phyloP scores from a whole-genome alignment of 2,888 invertebrate species.

The Heliconius erato region DNA sequence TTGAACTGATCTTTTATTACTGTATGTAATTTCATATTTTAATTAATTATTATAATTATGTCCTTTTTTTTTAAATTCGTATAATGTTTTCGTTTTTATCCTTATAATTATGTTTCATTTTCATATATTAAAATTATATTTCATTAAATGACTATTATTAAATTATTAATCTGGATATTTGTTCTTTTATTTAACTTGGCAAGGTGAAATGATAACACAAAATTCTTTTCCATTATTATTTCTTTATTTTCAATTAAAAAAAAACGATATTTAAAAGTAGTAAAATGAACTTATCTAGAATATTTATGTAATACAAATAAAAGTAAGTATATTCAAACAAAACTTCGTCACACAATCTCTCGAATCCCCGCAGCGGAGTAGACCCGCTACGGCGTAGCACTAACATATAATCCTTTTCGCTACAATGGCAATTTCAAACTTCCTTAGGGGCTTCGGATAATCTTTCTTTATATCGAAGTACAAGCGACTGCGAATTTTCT shows the following conservation, averaged over 20 bases:
- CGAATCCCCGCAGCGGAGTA: slow-evolving; percentile 70
- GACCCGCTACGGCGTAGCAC: slow-evolving; percentile 83
- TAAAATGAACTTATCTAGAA: slow-evolving; percentile 53
- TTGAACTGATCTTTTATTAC: slow-evolving; percentile 70
- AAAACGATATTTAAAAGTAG: slow-evolving; percentile 43
- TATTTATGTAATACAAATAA: slow-evolving; percentile 25
- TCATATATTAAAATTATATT: not conserved
- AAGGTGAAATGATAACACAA: not conserved
- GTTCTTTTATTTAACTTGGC: no score
- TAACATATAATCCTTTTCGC: slow-evolving; percentile 87
- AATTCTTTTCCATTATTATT: not conserved
- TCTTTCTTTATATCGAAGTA: slow-evolving; percentile 86
- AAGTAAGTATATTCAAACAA: slow-evolving; percentile 52
- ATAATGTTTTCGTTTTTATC: no score
- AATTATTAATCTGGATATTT: not conserved
- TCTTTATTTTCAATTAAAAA: not conserved
- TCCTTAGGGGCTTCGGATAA: slow-evolving; percentile 87
- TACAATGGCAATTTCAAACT: slow-evolving; percentile 87
- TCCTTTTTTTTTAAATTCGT: no score
- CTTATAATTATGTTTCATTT: not conserved
- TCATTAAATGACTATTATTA: not conserved
- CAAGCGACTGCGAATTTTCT: slow-evolving; percentile 68
- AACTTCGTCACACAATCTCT: slow-evolving; percentile 66
- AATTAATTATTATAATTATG: slow-evolving; percentile 17
- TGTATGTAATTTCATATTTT: slow-evolving; percentile 41